These are phyloP conservation scores for Cinara cedri DNA, from an alignment of 2,888 invertebrate genomes.

Conservation along the genomic window DNA sequence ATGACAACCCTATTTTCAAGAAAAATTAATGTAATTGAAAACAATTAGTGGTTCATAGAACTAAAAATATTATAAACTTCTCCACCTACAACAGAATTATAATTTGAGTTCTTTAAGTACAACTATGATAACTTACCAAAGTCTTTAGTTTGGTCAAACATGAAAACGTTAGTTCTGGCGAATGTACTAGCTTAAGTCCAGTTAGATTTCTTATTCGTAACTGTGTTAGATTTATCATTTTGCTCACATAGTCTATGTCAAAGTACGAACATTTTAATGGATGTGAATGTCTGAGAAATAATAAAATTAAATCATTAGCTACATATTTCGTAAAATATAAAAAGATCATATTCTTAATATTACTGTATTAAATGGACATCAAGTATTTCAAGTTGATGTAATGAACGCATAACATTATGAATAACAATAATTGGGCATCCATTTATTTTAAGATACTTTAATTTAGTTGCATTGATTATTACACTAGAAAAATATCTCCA, in stretches of 20 bases:
- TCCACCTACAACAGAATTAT: no score
- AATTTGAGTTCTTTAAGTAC: no score
- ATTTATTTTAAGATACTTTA: conserved; percentile 72
- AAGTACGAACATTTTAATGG: conserved; percentile 64
- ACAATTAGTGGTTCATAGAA: no score
- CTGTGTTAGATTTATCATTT: conserved; percentile 71
- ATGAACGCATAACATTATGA: no score
- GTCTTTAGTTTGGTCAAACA: conserved; percentile 71
- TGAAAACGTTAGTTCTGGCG: conserved; percentile 70
- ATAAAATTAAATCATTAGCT: not conserved
- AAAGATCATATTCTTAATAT: conserved; percentile 32
- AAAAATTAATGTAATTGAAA: no score
- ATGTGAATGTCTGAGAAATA: not conserved
- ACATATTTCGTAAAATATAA: not conserved
- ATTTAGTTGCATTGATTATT: conserved; percentile 69
- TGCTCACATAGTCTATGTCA: conserved; percentile 69
- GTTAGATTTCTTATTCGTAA: conserved; percentile 75
- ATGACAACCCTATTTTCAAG: no score
- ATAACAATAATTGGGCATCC: not conserved
- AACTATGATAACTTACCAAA: conserved; percentile 69
- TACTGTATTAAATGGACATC: conserved; percentile 72
- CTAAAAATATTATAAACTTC: no score
- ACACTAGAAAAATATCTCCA: conserved; percentile 76
- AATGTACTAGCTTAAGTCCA: conserved; percentile 70
- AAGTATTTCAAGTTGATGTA: conserved; percentile 56